These are phyloP conservation scores for Monodelphis domestica DNA, from an alignment of 2,797 vertebrate genomes.

Conservation along the genomic window DNA sequence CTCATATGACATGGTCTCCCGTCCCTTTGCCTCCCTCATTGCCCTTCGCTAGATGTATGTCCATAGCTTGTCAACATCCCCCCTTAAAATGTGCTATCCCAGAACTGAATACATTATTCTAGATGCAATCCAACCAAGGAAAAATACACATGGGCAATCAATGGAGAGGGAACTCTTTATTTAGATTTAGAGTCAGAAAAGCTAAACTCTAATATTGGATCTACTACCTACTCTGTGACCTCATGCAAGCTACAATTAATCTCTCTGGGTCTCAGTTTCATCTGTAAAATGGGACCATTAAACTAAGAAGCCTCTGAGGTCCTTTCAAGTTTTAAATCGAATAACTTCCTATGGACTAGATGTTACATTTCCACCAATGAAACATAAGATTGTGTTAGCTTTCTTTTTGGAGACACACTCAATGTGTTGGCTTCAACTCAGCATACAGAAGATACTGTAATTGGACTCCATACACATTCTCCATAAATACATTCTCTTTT, in stretches of 20 bases:
- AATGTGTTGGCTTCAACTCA: constrained; percentile 2
- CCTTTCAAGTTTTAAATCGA: not conserved
- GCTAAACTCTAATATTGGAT: not conserved
- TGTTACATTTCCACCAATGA: not conserved
- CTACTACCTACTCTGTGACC: not conserved
- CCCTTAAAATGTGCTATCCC: not conserved
- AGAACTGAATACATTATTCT: not conserved
- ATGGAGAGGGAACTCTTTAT: not conserved
- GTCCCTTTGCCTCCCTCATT: not conserved
- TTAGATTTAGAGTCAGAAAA: not conserved
- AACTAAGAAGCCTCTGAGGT: not conserved
- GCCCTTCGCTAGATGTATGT: not conserved
- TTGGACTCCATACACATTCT: not conserved
- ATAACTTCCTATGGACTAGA: not conserved
- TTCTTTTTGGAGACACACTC: not conserved
- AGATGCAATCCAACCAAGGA: not conserved
- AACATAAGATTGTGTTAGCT: not conserved
- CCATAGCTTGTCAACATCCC: not conserved
- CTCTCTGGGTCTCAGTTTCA: not conserved
- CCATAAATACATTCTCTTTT: not conserved
- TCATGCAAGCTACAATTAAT: not conserved
- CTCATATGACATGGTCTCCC: not conserved
- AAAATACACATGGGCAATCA: not conserved
- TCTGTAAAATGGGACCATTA: not conserved
- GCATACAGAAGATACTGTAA: not conserved